Evolutionary conservation across 1,140 invertebrate species (phyloP), one percentile per base, ranked within the genome.

Genomic region (Acromyrmex heyeri): DNA sequence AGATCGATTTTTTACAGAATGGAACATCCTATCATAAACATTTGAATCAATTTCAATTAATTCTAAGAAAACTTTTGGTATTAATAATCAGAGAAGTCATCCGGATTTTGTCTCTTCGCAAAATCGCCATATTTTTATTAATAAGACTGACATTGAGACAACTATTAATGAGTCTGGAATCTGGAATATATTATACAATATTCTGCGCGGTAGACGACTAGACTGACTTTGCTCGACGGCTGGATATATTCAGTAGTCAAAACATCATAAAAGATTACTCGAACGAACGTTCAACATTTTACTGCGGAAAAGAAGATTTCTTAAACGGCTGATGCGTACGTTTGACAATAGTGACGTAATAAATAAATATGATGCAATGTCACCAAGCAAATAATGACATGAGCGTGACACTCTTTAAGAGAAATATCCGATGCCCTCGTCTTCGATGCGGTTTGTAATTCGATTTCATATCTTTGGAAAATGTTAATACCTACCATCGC

Each of bases 291-390:
- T 76, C 24, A 48, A n/a, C 76, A 12, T 67, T 50, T 67, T 34
- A 14, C 27, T 34, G 27, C 34, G 75, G 38, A 30, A 64, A 77
- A 21, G 14, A 30, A 50, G 50, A 75, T 83, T 83, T 50, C 79
- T 83, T 62, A 83, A 83, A 73, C 12, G 3, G 16, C 14, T 48
- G 24, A 75, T 83, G 44, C 57, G 21, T 83, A 24, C 69, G 27
- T 16, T 55, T 61, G 38, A 73, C 67, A 82, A 50, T 72, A 21
- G 16, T 72, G 67, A n/a, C 55, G 55, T 75, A 83, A 83, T 83
- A 72, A 75, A 57, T 38, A 24, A 24, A 16, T 50, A 67, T 61
- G 69, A 83, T 12, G 69, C 14, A 75, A 83, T 2, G 34, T 59
- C 65, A 72, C 44, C 50, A 44, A 70, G 21, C 21, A 70, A 18